A percentile compares a stretch with the other conserved stretches of the same genome.
Evolutionary conservation across 2,113 vertebrate genomes (phyloP).

Genomic region (Caloenas nicobarica): DNA sequence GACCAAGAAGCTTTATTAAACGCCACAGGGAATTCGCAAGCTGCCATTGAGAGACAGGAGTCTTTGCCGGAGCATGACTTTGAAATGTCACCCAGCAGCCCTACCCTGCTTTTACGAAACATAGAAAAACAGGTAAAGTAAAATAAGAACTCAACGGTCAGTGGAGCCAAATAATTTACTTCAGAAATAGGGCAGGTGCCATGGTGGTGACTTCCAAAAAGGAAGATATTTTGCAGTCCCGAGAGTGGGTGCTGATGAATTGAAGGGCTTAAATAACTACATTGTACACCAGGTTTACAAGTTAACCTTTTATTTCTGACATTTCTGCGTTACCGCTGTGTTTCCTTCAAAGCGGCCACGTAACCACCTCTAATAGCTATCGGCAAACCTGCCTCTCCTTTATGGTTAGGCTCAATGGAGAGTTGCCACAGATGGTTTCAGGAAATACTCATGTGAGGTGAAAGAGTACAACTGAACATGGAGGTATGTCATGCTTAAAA

Average conservation of each 20-base stretch:
- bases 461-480: background rate
- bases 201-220: slow-evolving; percentile 1
- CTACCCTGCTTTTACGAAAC: slow-evolving; percentile 88
- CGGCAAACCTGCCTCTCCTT: background rate
- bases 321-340: background rate
- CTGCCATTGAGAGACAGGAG: slow-evolving; percentile 71
- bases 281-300: background rate
- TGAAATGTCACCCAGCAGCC: slow-evolving; percentile 90
- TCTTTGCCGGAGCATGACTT: slow-evolving; percentile 79
- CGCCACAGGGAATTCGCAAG: slow-evolving; percentile 69
- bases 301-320: slow-evolving; percentile 2
- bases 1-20: slow-evolving; percentile 80
- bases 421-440: background rate
- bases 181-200: background rate
- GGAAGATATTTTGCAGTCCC: background rate
- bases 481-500: background rate
- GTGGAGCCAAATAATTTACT: background rate
- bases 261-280: background rate
- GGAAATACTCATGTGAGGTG: background rate
- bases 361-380: background rate
- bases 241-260: background rate
- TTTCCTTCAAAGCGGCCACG: background rate
- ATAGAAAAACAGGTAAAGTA: slow-evolving; percentile 95
- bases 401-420: background rate
- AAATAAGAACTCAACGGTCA: background rate